These are phyloP conservation scores for Champsocephalus gunnari DNA, from an alignment of 2,797 vertebrate genomes.

Conservation along the genomic window DNA sequence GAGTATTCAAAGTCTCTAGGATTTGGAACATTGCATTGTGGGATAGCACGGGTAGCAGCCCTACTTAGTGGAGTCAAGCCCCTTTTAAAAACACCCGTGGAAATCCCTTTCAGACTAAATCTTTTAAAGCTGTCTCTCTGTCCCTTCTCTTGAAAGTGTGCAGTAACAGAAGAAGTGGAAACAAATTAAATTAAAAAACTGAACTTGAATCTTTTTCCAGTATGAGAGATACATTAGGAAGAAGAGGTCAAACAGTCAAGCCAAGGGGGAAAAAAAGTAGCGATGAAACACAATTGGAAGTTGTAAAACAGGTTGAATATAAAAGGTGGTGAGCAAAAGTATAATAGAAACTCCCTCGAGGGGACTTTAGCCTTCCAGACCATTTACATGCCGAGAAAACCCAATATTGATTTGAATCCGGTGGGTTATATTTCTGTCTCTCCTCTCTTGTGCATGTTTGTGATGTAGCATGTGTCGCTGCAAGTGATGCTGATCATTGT, in stretches of 20 bases:
- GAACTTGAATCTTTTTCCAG: constrained; percentile 48
- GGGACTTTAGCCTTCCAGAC: too few species aligned
- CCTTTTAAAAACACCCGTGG: constrained; percentile 56
- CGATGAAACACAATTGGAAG: too few species aligned
- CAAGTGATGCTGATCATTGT: constrained; percentile 21
- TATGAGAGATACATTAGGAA: neutral
- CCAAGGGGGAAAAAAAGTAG: neutral
- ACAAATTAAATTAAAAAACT: constrained; percentile 21
- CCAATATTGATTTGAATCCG: neutral
- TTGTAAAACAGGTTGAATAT: too few species aligned
- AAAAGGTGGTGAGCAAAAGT: too few species aligned
- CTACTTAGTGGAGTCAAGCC: constrained; percentile 61
- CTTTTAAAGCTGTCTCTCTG: constrained; percentile 47
- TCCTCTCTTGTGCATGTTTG: neutral
- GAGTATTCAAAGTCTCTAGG: constrained; percentile 65
- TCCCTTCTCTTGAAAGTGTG: constrained; percentile 22
- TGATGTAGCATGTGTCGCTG: constrained; percentile 18
- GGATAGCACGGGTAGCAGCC: constrained; percentile 37
- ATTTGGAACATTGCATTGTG: constrained; percentile 65
- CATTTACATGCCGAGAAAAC: too few species aligned
- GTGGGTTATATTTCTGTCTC: neutral
- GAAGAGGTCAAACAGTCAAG: neutral
- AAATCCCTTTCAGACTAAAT: constrained; percentile 62
- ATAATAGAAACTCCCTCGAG: too few species aligned
- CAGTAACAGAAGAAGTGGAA: constrained; percentile 55